These are phyloP conservation scores for Ataeniobius toweri DNA, from an alignment of 2,797 vertebrate genomes.

Conservation along the genomic window DNA sequence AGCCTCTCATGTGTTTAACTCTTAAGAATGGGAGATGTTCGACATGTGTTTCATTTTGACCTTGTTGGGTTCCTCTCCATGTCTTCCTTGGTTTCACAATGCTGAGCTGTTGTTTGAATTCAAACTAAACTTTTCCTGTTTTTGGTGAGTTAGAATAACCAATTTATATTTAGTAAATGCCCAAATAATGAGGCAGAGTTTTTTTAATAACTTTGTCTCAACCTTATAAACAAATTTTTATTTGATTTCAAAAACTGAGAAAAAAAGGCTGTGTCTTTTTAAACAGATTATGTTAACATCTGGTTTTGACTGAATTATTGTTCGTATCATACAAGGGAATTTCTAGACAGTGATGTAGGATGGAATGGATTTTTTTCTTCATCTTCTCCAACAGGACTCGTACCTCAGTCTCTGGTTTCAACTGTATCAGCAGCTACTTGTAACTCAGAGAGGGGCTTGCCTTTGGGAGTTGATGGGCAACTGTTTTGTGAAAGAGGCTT, in stretches of 20 bases:
- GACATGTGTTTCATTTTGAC: not conserved
- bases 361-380: not conserved
- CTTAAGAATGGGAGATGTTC: not conserved
- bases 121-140: not conserved
- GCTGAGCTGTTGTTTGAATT: not conserved
- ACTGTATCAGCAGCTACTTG: not conserved
- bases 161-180: too few species aligned
- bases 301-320: not conserved
- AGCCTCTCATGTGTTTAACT: not conserved
- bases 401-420: not conserved
- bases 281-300: not conserved
- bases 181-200: too few species aligned
- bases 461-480: not conserved
- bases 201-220: too few species aligned
- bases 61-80: not conserved
- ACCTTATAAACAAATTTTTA: too few species aligned
- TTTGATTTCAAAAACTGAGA: not conserved
- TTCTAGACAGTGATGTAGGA: not conserved
- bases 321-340: not conserved
- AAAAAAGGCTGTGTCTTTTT: not conserved
- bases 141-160: not conserved
- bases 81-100: not conserved
- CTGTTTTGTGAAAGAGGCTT: slow-evolving; percentile 35
- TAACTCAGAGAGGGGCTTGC: not conserved
- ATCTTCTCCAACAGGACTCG: not conserved